phyloP scores from a whole-genome alignment of 2,113 vertebrate genomes.

The Heterotilapia buettikoferi region DNA sequence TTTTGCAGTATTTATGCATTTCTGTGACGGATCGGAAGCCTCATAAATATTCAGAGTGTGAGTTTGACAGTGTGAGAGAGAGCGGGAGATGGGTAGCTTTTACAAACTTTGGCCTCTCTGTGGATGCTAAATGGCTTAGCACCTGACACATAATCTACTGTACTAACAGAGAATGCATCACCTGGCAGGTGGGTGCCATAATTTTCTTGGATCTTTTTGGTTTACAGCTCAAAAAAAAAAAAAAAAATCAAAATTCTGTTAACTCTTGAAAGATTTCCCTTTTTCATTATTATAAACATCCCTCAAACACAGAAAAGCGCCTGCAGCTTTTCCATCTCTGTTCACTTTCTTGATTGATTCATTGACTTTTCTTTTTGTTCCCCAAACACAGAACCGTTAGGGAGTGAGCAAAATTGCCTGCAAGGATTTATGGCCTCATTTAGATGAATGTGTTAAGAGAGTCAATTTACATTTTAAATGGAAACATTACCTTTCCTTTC shows the following conservation, averaged over 20 bases:
- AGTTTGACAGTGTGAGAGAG: not conserved
- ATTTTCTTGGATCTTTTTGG: not conserved
- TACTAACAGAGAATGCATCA: conserved; percentile 1
- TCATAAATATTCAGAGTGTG: not conserved
- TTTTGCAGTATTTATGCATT: not conserved
- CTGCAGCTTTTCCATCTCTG: not conserved
- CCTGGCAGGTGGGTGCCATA: not conserved
- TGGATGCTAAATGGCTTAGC: conserved; percentile 2
- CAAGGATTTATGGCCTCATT: conserved; percentile 42
- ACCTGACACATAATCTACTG: conserved; percentile 12
- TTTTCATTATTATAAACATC: not conserved
- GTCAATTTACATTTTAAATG: conserved; percentile 58
- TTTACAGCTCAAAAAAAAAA: not conserved
- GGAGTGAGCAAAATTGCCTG: not conserved
- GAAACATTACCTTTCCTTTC: conserved; percentile 27
- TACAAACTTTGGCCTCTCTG: not conserved
- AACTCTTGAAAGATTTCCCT: not conserved
- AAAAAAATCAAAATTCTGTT: not conserved
- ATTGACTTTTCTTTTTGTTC: conserved; percentile 13
- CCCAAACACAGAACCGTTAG: not conserved
- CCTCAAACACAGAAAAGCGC: not conserved
- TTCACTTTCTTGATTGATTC: conserved; percentile 31
- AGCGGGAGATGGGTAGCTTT: not conserved
- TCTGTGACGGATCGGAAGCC: not conserved
- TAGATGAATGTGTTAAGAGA: conserved; percentile 16